A percentile compares a stretch with the other conserved stretches of the same genome.
Conservation (phyloP, 2,888 invertebrate genomes). For the Aleiodes leptofemur region DNA sequence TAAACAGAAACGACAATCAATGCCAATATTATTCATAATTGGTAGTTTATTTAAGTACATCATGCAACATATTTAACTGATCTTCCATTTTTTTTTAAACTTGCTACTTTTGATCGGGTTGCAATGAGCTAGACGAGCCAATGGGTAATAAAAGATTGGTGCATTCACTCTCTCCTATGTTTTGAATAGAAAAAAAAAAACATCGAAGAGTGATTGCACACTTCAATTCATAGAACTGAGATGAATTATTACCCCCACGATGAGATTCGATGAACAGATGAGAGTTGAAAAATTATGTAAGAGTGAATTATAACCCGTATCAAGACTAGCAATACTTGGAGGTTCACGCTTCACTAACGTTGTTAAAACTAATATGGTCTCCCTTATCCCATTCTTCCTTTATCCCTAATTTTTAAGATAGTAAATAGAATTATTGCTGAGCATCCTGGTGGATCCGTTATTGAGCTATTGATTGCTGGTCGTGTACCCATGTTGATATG, state of each 20-base stretch:
- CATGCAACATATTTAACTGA: constrained; percentile 22
- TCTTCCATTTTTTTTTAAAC: constrained; percentile 51
- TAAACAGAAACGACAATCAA: constrained; percentile 23
- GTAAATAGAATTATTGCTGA: neutral
- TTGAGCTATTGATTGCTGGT: no score
- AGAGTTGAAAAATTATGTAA: neutral
- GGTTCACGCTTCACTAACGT: constrained; percentile 75
- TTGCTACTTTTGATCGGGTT: constrained; percentile 74
- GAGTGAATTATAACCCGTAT: constrained; percentile 71
- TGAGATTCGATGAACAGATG: neutral
- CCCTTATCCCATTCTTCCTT: constrained; percentile 19
- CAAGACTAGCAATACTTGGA: constrained; percentile 75
- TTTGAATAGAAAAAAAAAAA: constrained; percentile 6
- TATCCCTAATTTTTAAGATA: constrained; percentile 7
- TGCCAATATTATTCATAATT: constrained; percentile 1
- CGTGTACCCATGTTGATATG: no score
- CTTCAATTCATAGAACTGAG: constrained; percentile 45
- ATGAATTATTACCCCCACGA: neutral
- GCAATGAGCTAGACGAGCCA: constrained; percentile 64
- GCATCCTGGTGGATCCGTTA: neutral
- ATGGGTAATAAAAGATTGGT: constrained; percentile 8
- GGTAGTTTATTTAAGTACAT: constrained; percentile 35
- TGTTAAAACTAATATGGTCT: constrained; percentile 61
- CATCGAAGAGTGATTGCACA: constrained; percentile 15
- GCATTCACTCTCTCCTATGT: constrained; percentile 1